Base-by-base conservation (phyloP, 2,888 invertebrate genomes). In the Pseudococcus jackbeardsleyi region DNA sequence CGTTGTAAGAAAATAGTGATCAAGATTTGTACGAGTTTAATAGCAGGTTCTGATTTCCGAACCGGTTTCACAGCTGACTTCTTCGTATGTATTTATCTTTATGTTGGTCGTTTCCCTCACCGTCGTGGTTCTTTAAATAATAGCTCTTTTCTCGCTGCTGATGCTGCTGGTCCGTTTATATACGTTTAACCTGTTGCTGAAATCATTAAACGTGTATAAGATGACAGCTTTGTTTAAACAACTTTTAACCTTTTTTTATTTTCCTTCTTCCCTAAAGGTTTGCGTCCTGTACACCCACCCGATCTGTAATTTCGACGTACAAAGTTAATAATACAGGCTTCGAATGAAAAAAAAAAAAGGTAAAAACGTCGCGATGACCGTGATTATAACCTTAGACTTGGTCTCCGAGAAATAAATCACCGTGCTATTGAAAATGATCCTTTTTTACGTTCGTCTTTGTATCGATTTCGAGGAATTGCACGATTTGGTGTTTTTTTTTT, bases 11-110 rank as follows among this genome's bases (percentile, higher is more conserved):
- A 77, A 86, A 42, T 42, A 42, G 42, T 9, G 48, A 86, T 86
- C 86, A 48, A 86, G 86, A 86, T 86, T 86, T 72, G 86, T 86
- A 86, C 39, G 22, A 26, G 64, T 68, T 86, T 64, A 86, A 86
- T 86, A 86, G 72, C 72, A 72, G 86, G 86, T 77, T 86, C 77
- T 86, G 12, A 54, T 77, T 72, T 42, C 42, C 22, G 46, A 86
- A 86, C 86, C 46, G 86, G 86, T 86, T 86, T 86, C n/a, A 68
- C 72, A 86, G 86, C 86, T 86, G 86, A 68, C 86, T 86, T 86
- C 86, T n/a, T 86, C 33, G 48, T 72, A 77, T 64, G 72, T 72
- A 86, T 86, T 86, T 86, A 86, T 86, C 86, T 85, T 85, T 59
- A 54, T 85, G 54, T 39, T 46, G 46, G 15, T 19, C 46, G 19